Percentiles rank a stretch among this genome's conserved stretches.
These are phyloP conservation scores for Polydrusus tereticollis DNA, from an alignment of 2,888 invertebrate genomes.

Conservation along the genomic window DNA sequence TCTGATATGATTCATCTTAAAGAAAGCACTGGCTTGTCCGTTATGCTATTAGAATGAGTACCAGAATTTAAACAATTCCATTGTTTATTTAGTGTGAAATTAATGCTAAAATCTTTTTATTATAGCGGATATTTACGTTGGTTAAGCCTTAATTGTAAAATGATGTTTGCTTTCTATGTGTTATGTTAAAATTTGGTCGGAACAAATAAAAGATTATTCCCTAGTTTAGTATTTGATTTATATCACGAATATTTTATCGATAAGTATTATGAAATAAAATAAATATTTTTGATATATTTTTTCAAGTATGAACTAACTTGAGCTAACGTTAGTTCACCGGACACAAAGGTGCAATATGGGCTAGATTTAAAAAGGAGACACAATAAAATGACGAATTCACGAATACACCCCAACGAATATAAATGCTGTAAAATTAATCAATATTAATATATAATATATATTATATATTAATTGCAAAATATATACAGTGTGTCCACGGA, in stretches of 20 bases:
- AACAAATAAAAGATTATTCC: slow-evolving; percentile 56
- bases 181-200: slow-evolving; percentile 54
- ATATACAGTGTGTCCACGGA: too few species aligned
- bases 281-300: neutral
- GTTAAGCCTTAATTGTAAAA: slow-evolving; percentile 56
- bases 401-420: too few species aligned
- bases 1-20: slow-evolving; percentile 33
- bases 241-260: slow-evolving; percentile 34
- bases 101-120: slow-evolving; percentile 51
- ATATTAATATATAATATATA: too few species aligned
- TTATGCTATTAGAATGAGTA: slow-evolving; percentile 40
- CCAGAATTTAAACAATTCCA: slow-evolving; percentile 41
- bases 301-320: too few species aligned
- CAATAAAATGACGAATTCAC: too few species aligned
- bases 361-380: too few species aligned
- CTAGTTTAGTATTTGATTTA: slow-evolving; percentile 35
- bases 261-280: slow-evolving; percentile 15
- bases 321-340: too few species aligned
- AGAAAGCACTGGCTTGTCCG: slow-evolving; percentile 41
- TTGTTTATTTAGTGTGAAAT: slow-evolving; percentile 46
- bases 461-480: too few species aligned
- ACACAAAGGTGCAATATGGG: too few species aligned
- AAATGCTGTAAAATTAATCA: too few species aligned
- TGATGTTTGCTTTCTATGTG: slow-evolving; percentile 54
- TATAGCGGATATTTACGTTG: slow-evolving; percentile 56